Evolutionary conservation across 2,888 invertebrate species (phyloP).

Genomic region (Protodeltote pygarga): DNA sequence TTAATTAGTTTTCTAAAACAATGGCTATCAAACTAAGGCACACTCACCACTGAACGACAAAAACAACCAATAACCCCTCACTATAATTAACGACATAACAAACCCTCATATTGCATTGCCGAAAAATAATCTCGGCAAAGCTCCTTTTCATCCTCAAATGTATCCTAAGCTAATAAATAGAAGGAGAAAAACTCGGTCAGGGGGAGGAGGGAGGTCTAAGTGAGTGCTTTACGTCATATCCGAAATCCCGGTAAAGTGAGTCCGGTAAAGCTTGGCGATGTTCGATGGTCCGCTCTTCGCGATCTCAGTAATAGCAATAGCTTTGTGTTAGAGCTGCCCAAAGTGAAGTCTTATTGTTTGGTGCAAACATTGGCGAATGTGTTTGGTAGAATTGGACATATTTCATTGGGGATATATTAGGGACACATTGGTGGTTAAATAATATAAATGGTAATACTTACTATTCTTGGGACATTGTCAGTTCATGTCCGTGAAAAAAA

Average conservation of each 20-base stretch:
- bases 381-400: background rate
- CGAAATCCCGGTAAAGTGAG: slow-evolving; percentile 86
- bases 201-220: slow-evolving; percentile 69
- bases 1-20: background rate
- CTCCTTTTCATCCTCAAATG: slow-evolving; percentile 73
- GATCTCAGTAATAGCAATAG: slow-evolving; percentile 86
- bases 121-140: slow-evolving; percentile 69
- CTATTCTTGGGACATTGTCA: no score
- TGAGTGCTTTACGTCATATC: slow-evolving; percentile 87
- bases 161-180: slow-evolving; percentile 82
- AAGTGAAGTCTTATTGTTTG: slow-evolving; percentile 74
- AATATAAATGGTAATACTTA: no score
- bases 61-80: slow-evolving; percentile 46
- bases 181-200: slow-evolving; percentile 81
- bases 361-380: slow-evolving; percentile 61
- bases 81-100: slow-evolving; percentile 62
- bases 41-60: slow-evolving; percentile 2
- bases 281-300: slow-evolving; percentile 82
- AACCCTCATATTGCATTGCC: slow-evolving; percentile 71
- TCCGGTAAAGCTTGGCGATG: slow-evolving; percentile 79
- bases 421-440: background rate
- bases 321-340: slow-evolving; percentile 85
- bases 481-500: no score
- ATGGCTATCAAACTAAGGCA: background rate
- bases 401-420: background rate